A percentile compares a stretch with the other conserved stretches of the same genome.
Conservation (phyloP, 2,888 invertebrate genomes). For the Agriopis aurantiaria region DNA sequence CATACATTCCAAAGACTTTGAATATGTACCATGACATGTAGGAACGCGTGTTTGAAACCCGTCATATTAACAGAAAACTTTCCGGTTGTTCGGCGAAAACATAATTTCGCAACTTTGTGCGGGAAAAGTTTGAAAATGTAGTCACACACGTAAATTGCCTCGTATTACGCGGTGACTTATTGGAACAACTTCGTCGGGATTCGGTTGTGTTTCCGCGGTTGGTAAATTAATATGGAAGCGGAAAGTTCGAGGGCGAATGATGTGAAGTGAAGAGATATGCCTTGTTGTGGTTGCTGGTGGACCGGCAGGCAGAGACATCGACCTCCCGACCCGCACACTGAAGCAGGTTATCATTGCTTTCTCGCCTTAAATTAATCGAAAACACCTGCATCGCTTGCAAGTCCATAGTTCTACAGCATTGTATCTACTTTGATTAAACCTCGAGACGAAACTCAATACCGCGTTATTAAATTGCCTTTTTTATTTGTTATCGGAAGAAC, state of each 20-base stretch:
- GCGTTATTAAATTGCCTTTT: conserved; percentile 9
- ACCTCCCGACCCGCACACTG: conserved; percentile 70
- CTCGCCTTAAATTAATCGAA: not conserved
- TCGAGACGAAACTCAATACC: not conserved
- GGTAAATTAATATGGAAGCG: conserved; percentile 33
- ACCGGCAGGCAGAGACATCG: conserved; percentile 82
- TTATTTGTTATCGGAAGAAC: conserved; percentile 31
- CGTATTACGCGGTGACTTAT: conserved; percentile 36
- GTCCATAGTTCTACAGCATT: not conserved
- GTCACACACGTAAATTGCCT: conserved; percentile 38
- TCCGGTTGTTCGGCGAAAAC: conserved; percentile 37
- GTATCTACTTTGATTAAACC: not conserved
- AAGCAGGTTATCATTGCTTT: conserved; percentile 66
- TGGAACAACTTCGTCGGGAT: conserved; percentile 21
- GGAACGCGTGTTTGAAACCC: conserved; percentile 8
- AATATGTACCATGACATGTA: conserved; percentile 17
- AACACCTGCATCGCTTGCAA: not conserved
- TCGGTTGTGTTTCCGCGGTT: conserved; percentile 9
- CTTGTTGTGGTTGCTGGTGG: conserved; percentile 85
- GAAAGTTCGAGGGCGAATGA: conserved; percentile 28
- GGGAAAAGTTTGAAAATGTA: conserved; percentile 52
- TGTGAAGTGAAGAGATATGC: conserved; percentile 63
- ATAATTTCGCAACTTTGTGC: conserved; percentile 50
- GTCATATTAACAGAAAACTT: conserved; percentile 44
- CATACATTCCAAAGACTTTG: conserved; percentile 25